phyloP scores from a whole-genome alignment of 2,888 invertebrate species.

The Cephus spinipes region DNA sequence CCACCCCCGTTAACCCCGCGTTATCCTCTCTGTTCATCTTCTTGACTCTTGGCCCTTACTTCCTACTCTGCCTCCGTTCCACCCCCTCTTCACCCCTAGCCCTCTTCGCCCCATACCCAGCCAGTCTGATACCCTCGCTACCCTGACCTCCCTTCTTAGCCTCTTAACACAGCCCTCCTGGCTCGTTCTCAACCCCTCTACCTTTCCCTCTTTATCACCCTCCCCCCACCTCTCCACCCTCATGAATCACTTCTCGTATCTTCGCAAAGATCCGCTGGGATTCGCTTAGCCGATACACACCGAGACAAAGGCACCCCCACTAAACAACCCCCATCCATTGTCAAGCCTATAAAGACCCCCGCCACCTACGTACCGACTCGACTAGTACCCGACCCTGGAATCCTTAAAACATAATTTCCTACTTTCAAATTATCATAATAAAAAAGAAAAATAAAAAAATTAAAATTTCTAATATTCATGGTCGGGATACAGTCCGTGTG shows the following conservation, averaged over 20 bases:
- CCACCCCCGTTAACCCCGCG: constrained; percentile 44
- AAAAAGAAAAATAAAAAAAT: no score
- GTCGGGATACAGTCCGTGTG: no score
- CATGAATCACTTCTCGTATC: constrained; percentile 41
- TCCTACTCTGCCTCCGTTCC: constrained; percentile 24
- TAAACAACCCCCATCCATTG: constrained; percentile 21
- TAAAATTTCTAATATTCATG: no score
- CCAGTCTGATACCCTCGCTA: constrained; percentile 9
- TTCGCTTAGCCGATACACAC: constrained; percentile 36
- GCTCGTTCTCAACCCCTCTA: background rate
- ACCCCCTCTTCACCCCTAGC: constrained; percentile 19
- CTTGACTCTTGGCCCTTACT: constrained; percentile 43
- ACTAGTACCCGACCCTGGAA: no score
- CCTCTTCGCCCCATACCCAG: background rate
- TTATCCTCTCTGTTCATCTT: constrained; percentile 48
- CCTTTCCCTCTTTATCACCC: constrained; percentile 2
- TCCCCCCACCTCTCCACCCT: constrained; percentile 9
- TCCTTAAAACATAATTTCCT: no score
- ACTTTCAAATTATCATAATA: no score
- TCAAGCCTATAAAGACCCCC: background rate
- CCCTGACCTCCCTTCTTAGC: background rate
- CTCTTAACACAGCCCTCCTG: constrained; percentile 3
- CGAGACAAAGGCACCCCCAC: constrained; percentile 32
- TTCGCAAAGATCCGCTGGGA: constrained; percentile 33
- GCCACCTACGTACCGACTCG: no score